Percentiles rank a stretch among this genome's conserved stretches.
phyloP scores from a whole-genome alignment of 2,888 invertebrate genomes.

The Lasioglossum marginatum region DNA sequence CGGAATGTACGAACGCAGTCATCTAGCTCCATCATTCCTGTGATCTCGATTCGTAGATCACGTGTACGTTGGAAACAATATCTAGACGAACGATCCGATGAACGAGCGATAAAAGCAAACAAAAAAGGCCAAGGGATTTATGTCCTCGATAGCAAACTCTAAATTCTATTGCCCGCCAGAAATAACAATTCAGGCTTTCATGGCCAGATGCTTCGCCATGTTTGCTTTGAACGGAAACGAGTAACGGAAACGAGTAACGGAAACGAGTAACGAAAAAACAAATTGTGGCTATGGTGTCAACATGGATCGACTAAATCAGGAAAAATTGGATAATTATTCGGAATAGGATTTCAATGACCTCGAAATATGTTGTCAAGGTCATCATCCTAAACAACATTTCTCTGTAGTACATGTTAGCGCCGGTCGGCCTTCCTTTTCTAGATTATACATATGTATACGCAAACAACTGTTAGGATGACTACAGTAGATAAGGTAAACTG shows the following conservation, averaged over 20 bases:
- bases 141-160: conserved; percentile 15
- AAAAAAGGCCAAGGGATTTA: conserved; percentile 16
- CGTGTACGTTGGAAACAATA: conserved; percentile 16
- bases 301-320: not conserved
- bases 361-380: no score
- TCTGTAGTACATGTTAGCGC: no score
- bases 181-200: not conserved
- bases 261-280: not conserved
- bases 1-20: not conserved
- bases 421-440: no score
- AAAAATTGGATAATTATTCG: not conserved
- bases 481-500: no score
- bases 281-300: not conserved
- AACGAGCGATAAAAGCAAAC: conserved; percentile 4
- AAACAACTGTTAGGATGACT: no score
- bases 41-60: conserved; percentile 32
- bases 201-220: not conserved
- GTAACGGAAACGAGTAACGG: no score
- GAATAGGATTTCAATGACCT: not conserved
- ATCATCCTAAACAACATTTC: no score
- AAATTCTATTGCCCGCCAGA: conserved; percentile 17
- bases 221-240: no score
- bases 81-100: conserved; percentile 13
- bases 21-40: not conserved
- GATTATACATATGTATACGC: no score